These are phyloP conservation scores for Macrocentrus cingulum DNA, from an alignment of 1,140 invertebrate genomes.

Conservation along the genomic window DNA sequence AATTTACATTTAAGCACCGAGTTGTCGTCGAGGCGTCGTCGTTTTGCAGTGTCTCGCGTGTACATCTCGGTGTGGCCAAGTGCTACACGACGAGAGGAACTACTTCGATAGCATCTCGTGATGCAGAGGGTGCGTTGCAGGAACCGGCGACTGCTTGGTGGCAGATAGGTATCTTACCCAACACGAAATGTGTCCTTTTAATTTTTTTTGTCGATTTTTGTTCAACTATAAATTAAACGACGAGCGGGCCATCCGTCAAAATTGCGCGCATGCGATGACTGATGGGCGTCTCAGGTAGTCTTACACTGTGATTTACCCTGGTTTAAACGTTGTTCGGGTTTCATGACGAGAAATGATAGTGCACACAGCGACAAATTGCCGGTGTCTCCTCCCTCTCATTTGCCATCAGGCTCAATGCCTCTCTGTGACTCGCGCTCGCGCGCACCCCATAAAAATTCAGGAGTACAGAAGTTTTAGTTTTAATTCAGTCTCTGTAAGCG, in stretches of 20 bases:
- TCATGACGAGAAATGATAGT: conserved; percentile 4
- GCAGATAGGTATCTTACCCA: too few relatives aligned
- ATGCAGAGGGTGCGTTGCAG: conserved; percentile 11
- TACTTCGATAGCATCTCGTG: conserved; percentile 38
- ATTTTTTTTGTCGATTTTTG: background rate
- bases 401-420: background rate
- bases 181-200: conserved; percentile 21
- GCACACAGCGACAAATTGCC: conserved; percentile 1
- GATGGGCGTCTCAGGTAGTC: too few relatives aligned
- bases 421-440: too few relatives aligned
- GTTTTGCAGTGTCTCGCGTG: too few relatives aligned
- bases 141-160: conserved; percentile 15
- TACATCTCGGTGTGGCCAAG: background rate
- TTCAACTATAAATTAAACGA: background rate
- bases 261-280: too few relatives aligned
- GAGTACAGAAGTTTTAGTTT: conserved; percentile 1
- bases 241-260: background rate
- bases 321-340: background rate
- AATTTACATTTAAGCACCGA: conserved; percentile 36
- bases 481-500: background rate
- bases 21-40: background rate
- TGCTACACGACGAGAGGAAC: conserved; percentile 26
- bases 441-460: conserved; percentile 5
- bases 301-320: too few relatives aligned
- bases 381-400: too few relatives aligned